Conservation (phyloP, 1,140 invertebrate genomes). For the Asbolus verrucosus region DNA sequence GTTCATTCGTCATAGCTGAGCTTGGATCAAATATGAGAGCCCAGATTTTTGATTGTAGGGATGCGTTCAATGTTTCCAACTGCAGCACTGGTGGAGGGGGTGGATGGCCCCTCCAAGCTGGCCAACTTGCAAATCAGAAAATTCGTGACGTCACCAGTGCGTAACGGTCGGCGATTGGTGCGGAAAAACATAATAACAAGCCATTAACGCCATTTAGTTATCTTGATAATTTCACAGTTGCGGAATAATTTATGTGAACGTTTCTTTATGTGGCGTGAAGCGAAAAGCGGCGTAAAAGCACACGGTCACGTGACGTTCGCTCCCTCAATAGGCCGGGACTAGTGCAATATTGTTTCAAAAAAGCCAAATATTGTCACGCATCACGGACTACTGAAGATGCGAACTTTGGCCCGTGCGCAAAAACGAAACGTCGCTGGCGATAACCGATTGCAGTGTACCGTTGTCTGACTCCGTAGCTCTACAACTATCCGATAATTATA, state of each 20-base stretch:
- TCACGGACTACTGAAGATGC: conserved; percentile 62
- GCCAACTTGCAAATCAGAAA: too few species aligned
- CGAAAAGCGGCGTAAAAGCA: conserved; percentile 2
- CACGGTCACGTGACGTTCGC: conserved; percentile 35
- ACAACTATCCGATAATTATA: background rate
- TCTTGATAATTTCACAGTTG: conserved; percentile 24
- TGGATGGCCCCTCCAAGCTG: too few species aligned
- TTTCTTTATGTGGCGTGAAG: conserved; percentile 24
- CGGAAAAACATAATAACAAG: conserved; percentile 11
- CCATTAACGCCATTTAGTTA: conserved; percentile 33
- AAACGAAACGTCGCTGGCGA: background rate
- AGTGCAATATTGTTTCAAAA: conserved; percentile 63
- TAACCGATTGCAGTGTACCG: conserved; percentile 12
- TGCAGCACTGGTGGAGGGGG: too few species aligned
- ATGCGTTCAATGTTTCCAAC: too few species aligned
- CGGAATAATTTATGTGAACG: conserved; percentile 18
- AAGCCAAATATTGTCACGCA: conserved; percentile 64
- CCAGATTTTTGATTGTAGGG: too few species aligned
- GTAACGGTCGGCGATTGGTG: background rate
- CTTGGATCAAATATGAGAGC: too few species aligned
- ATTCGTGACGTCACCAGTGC: conserved; percentile 5
- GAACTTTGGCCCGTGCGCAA: conserved; percentile 35
- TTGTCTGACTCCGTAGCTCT: too few species aligned
- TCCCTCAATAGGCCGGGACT: conserved; percentile 64
- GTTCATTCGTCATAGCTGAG: too few species aligned